Evolutionary conservation across 2,113 vertebrate species (phyloP).

Genomic region (Anseranas semipalmata): DNA sequence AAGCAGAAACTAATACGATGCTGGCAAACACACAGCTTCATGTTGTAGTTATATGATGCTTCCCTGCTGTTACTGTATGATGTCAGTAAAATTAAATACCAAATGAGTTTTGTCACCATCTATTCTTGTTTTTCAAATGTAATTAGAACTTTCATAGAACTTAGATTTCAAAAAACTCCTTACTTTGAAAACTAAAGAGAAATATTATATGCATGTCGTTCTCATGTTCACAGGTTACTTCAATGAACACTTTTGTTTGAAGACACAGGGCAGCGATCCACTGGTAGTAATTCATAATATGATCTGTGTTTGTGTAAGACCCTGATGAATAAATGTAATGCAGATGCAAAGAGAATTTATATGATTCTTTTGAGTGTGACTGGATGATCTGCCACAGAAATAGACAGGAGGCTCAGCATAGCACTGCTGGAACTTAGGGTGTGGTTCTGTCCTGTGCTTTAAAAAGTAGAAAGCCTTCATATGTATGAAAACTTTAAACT

Average conservation of each 20-base stretch:
- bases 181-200: not conserved
- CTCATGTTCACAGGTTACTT: not conserved
- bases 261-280: not conserved
- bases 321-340: not conserved
- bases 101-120: conserved; percentile 28
- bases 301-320: not conserved
- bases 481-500: not conserved
- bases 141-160: not conserved
- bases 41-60: conserved; percentile 53
- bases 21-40: conserved; percentile 15
- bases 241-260: not conserved
- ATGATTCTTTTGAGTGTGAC: not conserved
- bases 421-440: not conserved
- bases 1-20: conserved; percentile 50
- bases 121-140: conserved; percentile 36
- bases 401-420: not conserved
- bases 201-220: not conserved
- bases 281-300: not conserved
- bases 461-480: not conserved
- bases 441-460: not conserved
- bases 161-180: not conserved
- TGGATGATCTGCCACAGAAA: not conserved
- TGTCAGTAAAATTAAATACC: conserved; percentile 60
- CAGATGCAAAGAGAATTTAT: not conserved
- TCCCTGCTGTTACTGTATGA: conserved; percentile 49